These are phyloP conservation scores for Omphaloscelis lunosa DNA, from an alignment of 2,888 invertebrate species.

Conservation along the genomic window DNA sequence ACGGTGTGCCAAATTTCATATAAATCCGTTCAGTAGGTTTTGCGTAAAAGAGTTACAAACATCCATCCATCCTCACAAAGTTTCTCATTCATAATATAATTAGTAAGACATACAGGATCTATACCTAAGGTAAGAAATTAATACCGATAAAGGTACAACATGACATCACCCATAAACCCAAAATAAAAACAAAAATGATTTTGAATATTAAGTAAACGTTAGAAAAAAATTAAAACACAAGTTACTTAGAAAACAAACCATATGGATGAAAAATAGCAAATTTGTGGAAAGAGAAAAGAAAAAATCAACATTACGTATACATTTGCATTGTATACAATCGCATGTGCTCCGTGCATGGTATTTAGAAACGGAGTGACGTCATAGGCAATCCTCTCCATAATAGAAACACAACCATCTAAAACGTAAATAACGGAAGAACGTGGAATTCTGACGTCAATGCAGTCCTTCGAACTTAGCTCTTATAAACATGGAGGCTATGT, in stretches of 20 bases:
- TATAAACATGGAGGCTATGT: slow-evolving; percentile 8
- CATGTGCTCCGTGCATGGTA: slow-evolving; percentile 20
- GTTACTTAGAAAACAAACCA: background rate
- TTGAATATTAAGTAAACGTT: too few relatives aligned
- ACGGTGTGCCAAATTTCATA: too few relatives aligned
- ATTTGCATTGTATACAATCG: slow-evolving; percentile 1
- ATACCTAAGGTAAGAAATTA: background rate
- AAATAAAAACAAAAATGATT: slow-evolving; percentile 11
- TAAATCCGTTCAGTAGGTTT: too few relatives aligned
- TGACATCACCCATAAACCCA: slow-evolving; percentile 4
- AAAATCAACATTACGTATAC: background rate
- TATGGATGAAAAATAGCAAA: slow-evolving; percentile 3
- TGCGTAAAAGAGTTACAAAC: too few relatives aligned
- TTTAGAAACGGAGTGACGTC: slow-evolving; percentile 19
- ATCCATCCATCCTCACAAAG: too few relatives aligned
- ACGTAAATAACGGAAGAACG: background rate
- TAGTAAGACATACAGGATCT: background rate
- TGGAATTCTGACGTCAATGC: slow-evolving; percentile 26
- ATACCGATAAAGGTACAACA: background rate
- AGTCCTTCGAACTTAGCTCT: slow-evolving; percentile 35
- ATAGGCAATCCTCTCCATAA: background rate
- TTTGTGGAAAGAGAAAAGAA: background rate
- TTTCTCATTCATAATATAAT: too few relatives aligned
- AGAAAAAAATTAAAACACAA: background rate
- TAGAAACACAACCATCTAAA: slow-evolving; percentile 9